Evolutionary conservation across 2,888 invertebrate species (phyloP).

Genomic region (Sphaerophoria rueppellii): DNA sequence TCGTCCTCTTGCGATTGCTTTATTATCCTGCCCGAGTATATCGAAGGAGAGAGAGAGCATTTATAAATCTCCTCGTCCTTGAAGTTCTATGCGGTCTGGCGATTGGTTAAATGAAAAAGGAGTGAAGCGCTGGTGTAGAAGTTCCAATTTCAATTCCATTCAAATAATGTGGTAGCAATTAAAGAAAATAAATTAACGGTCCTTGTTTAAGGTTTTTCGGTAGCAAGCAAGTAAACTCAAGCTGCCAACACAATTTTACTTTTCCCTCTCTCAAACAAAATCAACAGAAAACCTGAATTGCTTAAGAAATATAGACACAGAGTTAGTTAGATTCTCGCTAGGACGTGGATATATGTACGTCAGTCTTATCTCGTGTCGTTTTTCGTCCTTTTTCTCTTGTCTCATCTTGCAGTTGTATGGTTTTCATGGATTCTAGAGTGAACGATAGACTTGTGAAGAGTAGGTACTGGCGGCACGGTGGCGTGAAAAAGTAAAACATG

Average conservation of each 20-base stretch:
- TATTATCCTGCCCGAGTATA: conserved; percentile 66
- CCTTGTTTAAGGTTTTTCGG: conserved; percentile 17
- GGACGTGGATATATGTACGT: conserved; percentile 30
- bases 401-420: background rate
- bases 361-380: conserved; percentile 26
- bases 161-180: conserved; percentile 72
- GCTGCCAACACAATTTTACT: background rate
- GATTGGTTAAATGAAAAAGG: conserved; percentile 10
- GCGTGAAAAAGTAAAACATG: conserved; percentile 61
- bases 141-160: conserved; percentile 71
- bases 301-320: conserved; percentile 25
- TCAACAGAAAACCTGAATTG: conserved; percentile 53
- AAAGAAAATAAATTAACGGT: conserved; percentile 71
- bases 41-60: conserved; percentile 63
- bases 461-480: conserved; percentile 18
- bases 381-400: conserved; percentile 10
- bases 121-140: conserved; percentile 1
- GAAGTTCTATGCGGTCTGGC: conserved; percentile 59
- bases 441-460: conserved; percentile 6
- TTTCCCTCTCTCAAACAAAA: background rate
- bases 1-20: conserved; percentile 65
- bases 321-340: background rate
- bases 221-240: conserved; percentile 12
- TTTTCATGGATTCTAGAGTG: conserved; percentile 28
- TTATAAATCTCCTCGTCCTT: conserved; percentile 66